phyloP scores from a whole-genome alignment of 2,888 invertebrate genomes.

The Elysia crispata region DNA sequence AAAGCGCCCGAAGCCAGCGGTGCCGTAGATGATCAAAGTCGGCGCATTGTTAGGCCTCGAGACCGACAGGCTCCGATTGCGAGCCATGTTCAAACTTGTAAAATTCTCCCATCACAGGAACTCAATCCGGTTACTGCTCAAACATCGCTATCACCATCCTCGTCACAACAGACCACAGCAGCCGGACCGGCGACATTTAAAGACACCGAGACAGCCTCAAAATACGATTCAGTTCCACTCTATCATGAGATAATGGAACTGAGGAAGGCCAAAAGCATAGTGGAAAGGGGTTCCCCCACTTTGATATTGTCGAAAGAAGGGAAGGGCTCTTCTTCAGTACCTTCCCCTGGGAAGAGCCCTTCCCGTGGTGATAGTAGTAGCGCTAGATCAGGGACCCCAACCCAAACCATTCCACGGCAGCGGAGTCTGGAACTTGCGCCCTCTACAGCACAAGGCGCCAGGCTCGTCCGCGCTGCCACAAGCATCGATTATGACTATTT shows the following conservation, averaged over 20 bases:
- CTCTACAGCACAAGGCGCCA: slow-evolving; percentile 27
- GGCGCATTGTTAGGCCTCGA: too few species aligned
- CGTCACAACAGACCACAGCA: not conserved
- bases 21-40: too few species aligned
- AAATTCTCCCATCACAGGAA: too few species aligned
- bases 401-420: slow-evolving; percentile 64
- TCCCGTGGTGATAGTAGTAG: slow-evolving; percentile 22
- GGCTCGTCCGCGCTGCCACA: slow-evolving; percentile 45
- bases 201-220: slow-evolving; percentile 17
- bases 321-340: slow-evolving; percentile 25
- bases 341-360: slow-evolving; percentile 35
- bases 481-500: slow-evolving; percentile 54
- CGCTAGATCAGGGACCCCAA: slow-evolving; percentile 59
- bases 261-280: slow-evolving; percentile 48
- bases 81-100: too few species aligned
- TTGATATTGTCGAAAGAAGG: slow-evolving; percentile 47
- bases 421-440: slow-evolving; percentile 36
- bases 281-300: slow-evolving; percentile 59
- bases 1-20: too few species aligned
- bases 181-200: not conserved
- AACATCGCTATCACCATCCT: not conserved
- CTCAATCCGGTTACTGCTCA: not conserved
- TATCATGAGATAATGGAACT: slow-evolving; percentile 38
- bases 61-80: too few species aligned
- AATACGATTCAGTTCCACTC: slow-evolving; percentile 42